These are phyloP conservation scores for Callaeas wilsoni DNA, from an alignment of 2,113 vertebrate genomes.

Conservation along the genomic window DNA sequence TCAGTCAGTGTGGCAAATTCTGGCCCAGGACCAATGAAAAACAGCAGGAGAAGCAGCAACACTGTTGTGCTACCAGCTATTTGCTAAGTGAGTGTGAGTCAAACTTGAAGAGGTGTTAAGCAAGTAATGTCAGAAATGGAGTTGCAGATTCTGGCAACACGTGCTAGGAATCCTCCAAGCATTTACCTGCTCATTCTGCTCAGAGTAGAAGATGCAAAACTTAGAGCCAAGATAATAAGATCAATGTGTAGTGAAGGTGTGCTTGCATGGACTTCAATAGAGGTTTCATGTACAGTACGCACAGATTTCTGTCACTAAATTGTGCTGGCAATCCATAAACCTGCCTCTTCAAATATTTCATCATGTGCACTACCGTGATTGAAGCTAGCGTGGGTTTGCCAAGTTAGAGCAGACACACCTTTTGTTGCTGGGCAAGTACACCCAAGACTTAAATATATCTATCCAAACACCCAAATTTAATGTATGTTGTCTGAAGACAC, in stretches of 20 bases:
- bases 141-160: not conserved
- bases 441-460: not conserved
- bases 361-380: not conserved
- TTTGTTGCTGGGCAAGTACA: not conserved
- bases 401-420: slow-evolving; percentile 16
- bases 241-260: not conserved
- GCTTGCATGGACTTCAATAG: not conserved
- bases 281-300: not conserved
- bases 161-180: not conserved
- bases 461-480: not conserved
- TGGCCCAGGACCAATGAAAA: not conserved
- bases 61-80: not conserved
- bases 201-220: not conserved
- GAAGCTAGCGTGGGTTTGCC: not conserved
- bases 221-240: not conserved
- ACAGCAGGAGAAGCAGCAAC: not conserved
- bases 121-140: not conserved
- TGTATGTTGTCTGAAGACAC: not conserved
- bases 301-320: not conserved
- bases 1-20: not conserved
- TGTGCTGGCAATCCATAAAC: not conserved
- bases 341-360: not conserved
- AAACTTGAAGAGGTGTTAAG: not conserved
- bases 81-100: not conserved
- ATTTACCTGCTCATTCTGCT: not conserved